These are phyloP conservation scores for Panthera tigris DNA, from an alignment of 2,113 vertebrate genomes.

Conservation along the genomic window DNA sequence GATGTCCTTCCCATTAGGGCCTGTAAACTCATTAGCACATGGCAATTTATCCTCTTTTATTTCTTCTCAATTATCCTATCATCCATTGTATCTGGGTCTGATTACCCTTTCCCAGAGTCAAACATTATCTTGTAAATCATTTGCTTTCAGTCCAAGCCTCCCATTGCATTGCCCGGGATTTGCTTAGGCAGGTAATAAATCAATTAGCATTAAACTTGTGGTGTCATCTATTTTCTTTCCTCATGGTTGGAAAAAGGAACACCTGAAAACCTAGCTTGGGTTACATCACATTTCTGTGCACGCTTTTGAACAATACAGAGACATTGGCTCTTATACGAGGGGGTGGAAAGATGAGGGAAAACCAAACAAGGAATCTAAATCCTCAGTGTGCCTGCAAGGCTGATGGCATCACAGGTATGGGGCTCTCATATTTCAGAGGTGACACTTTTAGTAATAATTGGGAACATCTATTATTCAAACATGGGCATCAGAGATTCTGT, in stretches of 20 bases:
- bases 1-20: constrained; percentile 89
- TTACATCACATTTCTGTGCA: constrained; percentile 69
- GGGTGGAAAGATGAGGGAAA: background rate
- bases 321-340: background rate
- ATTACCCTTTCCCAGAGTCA: constrained; percentile 91
- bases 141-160: constrained; percentile 88
- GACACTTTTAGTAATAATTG: constrained; percentile 53
- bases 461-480: constrained; percentile 58
- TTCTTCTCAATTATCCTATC: constrained; percentile 93
- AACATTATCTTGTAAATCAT: constrained; percentile 93
- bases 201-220: constrained; percentile 90
- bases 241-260: constrained; percentile 75
- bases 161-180: constrained; percentile 83
- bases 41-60: constrained; percentile 93
- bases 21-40: constrained; percentile 91
- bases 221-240: constrained; percentile 88
- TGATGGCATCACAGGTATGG: background rate
- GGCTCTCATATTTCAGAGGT: constrained; percentile 49
- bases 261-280: constrained; percentile 79
- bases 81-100: constrained; percentile 92
- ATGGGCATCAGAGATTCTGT: constrained; percentile 37
- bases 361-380: background rate
- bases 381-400: background rate
- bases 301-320: background rate
- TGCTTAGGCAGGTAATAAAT: constrained; percentile 91